phyloP scores from a whole-genome alignment of 2,888 invertebrate genomes.

The Acanthopleura granulata region DNA sequence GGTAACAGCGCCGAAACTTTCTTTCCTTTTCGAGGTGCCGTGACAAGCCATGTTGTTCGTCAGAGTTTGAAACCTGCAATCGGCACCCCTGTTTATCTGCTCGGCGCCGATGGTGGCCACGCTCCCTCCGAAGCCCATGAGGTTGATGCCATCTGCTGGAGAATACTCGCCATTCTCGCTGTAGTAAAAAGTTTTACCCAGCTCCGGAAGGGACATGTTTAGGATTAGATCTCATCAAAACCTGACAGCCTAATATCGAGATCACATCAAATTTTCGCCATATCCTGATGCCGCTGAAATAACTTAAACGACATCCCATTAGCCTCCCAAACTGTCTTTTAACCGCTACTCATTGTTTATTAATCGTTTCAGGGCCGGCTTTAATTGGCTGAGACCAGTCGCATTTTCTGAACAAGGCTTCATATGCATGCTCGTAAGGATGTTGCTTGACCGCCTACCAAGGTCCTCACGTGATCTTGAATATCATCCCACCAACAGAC shows the following conservation, averaged over 20 bases:
- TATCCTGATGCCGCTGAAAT: no score
- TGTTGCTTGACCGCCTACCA: no score
- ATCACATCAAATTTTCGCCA: no score
- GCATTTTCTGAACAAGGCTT: no score
- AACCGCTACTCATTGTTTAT: no score
- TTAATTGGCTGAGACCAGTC: no score
- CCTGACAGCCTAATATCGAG: not conserved
- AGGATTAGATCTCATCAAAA: not conserved
- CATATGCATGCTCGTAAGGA: no score
- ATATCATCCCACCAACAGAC: no score
- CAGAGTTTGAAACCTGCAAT: not conserved
- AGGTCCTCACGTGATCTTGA: no score
- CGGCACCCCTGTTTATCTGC: not conserved
- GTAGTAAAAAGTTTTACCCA: conserved; percentile 5
- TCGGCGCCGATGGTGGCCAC: not conserved
- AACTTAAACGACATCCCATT: no score
- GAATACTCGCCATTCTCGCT: conserved; percentile 6
- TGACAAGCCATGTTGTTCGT: not conserved
- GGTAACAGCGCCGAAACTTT: not conserved
- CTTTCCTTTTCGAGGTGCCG: not conserved
- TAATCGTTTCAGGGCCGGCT: no score
- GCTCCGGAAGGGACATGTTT: not conserved
- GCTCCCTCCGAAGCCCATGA: not conserved
- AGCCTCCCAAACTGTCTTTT: no score
- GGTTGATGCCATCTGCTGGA: not conserved